Percentiles rank a stretch among this genome's conserved stretches.
Evolutionary conservation across 2,113 vertebrate genomes (phyloP).

Genomic region (Pantherophis guttatus): DNA sequence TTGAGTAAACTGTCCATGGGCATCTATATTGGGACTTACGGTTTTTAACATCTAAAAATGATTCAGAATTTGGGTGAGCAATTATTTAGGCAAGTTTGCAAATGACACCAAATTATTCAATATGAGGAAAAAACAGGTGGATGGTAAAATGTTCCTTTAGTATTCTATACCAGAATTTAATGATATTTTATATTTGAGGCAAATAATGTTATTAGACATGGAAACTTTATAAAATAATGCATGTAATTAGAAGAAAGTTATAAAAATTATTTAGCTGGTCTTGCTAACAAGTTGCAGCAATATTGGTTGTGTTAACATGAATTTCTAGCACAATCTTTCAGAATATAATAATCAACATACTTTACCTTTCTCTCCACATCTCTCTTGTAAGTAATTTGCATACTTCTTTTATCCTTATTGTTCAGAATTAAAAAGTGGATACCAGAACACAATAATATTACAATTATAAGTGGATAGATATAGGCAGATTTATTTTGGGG

Average conservation of each 20-base stretch:
- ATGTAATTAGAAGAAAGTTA: slow-evolving; percentile 31
- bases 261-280: slow-evolving; percentile 33
- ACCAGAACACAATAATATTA: background rate
- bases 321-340: slow-evolving; percentile 6
- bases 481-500: background rate
- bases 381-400: background rate
- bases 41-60: background rate
- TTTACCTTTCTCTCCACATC: background rate
- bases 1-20: background rate
- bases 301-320: slow-evolving; percentile 18
- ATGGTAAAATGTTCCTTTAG: background rate
- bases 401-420: background rate
- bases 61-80: background rate
- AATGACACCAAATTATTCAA: background rate
- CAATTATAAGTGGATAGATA: background rate
- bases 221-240: slow-evolving; percentile 20
- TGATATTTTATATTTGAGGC: slow-evolving; percentile 17
- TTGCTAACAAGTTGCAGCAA: slow-evolving; percentile 4
- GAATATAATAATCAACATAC: background rate
- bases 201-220: slow-evolving; percentile 26
- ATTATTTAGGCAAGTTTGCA: background rate
- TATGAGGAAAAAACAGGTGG: background rate
- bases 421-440: background rate
- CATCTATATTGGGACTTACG: background rate
- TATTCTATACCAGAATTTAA: slow-evolving; percentile 26